Percentiles rank a stretch among this genome's conserved stretches.
Evolutionary conservation across 2,797 vertebrate species (phyloP).

Genomic region (Liasis olivaceus): DNA sequence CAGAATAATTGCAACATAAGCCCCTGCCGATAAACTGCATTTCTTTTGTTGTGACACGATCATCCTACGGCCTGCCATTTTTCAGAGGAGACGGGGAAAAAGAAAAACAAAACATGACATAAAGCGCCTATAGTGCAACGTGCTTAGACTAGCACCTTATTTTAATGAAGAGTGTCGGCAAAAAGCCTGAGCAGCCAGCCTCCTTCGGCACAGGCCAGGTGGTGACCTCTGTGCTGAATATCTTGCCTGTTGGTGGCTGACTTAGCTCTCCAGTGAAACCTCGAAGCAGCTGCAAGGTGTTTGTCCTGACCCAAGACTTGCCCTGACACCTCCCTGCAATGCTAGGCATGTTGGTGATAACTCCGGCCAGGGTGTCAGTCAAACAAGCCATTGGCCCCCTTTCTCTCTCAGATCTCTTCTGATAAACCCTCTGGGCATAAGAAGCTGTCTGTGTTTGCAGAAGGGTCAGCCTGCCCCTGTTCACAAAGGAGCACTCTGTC

Average conservation of each 20-base stretch:
- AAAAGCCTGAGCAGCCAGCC: not conserved
- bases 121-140: not conserved
- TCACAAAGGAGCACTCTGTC: conserved; percentile 49
- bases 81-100: not conserved
- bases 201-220: not conserved
- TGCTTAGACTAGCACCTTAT: not conserved
- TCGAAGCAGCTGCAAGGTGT: rapidly evolving
- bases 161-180: not conserved
- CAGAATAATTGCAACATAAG: not conserved
- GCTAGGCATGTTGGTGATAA: not conserved
- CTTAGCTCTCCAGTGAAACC: not conserved
- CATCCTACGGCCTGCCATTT: not conserved
- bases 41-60: not conserved
- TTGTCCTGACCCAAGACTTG: conserved; percentile 27
- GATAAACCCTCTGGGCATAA: conserved; percentile 30
- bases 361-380: conserved; percentile 35
- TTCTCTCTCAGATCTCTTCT: conserved; percentile 35
- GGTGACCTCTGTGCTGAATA: not conserved
- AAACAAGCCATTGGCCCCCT: conserved; percentile 2
- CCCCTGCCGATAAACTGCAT: not conserved
- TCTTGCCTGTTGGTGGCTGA: not conserved
- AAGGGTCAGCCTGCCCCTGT: not conserved
- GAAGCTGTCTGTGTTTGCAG: conserved; percentile 50
- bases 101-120: not conserved
- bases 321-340: conserved; percentile 29